phyloP scores from a whole-genome alignment of 2,888 invertebrate genomes.

The Disparrhopalites patrizii region DNA sequence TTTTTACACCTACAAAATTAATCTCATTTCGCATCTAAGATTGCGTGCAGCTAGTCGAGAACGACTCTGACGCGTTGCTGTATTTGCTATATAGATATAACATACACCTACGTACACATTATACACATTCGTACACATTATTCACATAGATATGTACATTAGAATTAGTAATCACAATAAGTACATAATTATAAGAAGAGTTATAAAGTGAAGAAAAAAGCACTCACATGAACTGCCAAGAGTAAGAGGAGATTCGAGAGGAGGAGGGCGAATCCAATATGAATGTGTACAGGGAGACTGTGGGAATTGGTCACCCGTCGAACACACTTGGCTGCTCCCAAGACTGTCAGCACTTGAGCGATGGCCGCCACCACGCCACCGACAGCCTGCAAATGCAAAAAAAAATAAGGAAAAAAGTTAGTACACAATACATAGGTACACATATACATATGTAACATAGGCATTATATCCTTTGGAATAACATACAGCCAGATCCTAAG shows the following conservation, averaged over 20 bases:
- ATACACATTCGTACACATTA: no score
- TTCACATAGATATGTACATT: no score
- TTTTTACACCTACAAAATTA: no score
- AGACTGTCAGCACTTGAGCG: constrained; percentile 46
- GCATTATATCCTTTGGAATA: neutral
- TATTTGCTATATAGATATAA: no score
- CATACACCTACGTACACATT: no score
- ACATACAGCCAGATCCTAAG: neutral
- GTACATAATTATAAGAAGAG: neutral
- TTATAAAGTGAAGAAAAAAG: neutral
- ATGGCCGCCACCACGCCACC: constrained; percentile 47
- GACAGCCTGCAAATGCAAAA: constrained; percentile 45
- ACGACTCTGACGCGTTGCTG: no score
- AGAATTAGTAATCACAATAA: no score
- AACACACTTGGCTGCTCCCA: constrained; percentile 48
- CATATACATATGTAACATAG: neutral
- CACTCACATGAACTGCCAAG: constrained; percentile 48
- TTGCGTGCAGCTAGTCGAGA: no score
- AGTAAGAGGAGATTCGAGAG: constrained; percentile 47
- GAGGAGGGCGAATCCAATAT: constrained; percentile 48
- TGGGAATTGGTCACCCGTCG: constrained; percentile 35
- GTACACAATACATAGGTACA: neutral
- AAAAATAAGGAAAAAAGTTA: neutral
- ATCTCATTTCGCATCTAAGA: no score
- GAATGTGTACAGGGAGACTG: constrained; percentile 44